Base-by-base conservation (phyloP, 2,797 vertebrate genomes). In the Oryzias sinensis region DNA sequence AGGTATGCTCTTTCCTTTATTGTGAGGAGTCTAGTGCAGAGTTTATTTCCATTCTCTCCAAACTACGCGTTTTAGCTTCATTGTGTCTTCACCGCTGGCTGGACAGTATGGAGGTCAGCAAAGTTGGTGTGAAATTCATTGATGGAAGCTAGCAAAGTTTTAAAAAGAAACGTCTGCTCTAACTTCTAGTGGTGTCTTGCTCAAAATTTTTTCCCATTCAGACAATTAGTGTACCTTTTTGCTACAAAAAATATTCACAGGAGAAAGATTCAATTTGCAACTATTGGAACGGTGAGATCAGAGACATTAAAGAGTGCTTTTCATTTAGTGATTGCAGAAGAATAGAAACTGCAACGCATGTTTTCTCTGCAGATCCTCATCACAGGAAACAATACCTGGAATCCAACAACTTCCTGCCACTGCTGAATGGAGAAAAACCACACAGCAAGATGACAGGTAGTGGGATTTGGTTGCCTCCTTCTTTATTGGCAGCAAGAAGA, bases 81-180 rank as follows among this genome's bases (percentile, higher is more conserved):
- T 97, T 51, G 90, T 97, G 46, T 93, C 95, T 0, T 92, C 94
- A 0, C 95, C 95, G 0, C 90, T 85, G 77, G 93, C 94, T 44
- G 95, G 95, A 5, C 95, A 96, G 67, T 97, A 93, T 9, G 95
- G 95, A 89, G 93, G 95, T 97, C 52, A 89, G 92, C 33, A 1
- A 37, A 17, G 7, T 46, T 62, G 17, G 13, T 25, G 8, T 4
- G 5, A 6, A 1, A 1, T 24, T 25, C 1, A 16, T 15, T 9
- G 18, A 15, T 33, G 8, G 7, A n/a, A 49, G 6, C 16, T 14
- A 40, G 2, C 6, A 14, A 18, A 42, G 25, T 41, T n/a, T 25
- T 14, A 20, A 18, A 20, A 11, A 7, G 8, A 13, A 22, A 46
- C 11, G 44, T 44, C 33, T 6, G 20, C 7, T 59, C 13, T 49